Conservation (phyloP, 2,888 invertebrate genomes). For the Cataglyphis albicans region DNA sequence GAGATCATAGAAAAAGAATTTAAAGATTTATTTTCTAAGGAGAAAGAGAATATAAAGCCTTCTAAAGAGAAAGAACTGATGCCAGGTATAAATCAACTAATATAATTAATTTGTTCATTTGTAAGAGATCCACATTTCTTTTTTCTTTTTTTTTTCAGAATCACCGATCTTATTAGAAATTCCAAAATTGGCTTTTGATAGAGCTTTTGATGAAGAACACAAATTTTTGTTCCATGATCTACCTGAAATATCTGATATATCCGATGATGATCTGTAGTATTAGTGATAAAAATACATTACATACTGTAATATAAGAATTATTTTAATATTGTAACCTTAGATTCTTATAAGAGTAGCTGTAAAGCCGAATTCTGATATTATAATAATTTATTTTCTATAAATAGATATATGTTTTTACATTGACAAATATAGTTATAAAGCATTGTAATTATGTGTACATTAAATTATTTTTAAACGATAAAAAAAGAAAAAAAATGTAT, state of each 20-base stretch:
- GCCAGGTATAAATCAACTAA: constrained; percentile 73
- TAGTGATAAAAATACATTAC: not conserved
- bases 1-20: constrained; percentile 63
- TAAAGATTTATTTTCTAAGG: constrained; percentile 41
- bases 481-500: constrained; percentile 17
- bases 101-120: not conserved
- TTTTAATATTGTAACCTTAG: constrained; percentile 14
- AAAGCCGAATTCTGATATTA: constrained; percentile 30
- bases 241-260: constrained; percentile 60
- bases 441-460: constrained; percentile 2
- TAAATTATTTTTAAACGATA: not conserved
- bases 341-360: constrained; percentile 26
- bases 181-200: constrained; percentile 30
- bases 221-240: constrained; percentile 46
- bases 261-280: constrained; percentile 57
- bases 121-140: not conserved
- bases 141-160: constrained; percentile 49
- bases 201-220: not conserved
- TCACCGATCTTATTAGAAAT: constrained; percentile 35
- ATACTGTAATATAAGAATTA: not conserved
- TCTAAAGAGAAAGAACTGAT: constrained; percentile 71
- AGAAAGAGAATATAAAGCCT: constrained; percentile 40
- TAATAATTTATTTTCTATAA: constrained; percentile 15
- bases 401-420: constrained; percentile 26
- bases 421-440: constrained; percentile 1